Evolutionary conservation across 2,113 vertebrate genomes (phyloP), one percentile per base, ranked within the genome.

Genomic region (Chaetodon auriga): DNA sequence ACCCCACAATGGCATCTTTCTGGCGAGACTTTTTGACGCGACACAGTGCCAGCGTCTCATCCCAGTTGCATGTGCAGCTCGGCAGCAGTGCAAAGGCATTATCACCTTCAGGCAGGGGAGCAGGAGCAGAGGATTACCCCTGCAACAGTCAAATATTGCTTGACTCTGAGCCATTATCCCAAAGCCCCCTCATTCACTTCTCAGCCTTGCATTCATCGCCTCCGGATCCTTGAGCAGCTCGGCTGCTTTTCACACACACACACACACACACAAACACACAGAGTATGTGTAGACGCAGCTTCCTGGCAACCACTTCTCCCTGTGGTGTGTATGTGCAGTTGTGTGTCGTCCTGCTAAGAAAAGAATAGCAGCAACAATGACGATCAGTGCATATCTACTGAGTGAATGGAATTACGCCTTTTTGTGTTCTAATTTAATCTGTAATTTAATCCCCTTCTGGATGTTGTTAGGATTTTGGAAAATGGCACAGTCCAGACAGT

Each of bases 81-180:
- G 1, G 71, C 81, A 68, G 38, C 71, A 48, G 58, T 72, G 86
- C 87, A 78, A 64, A 89, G 86, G 86, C 82, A 92, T 90, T 91
- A 92, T 93, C 91, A 80, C 84, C 85, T 84, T 38, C 75, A 81
- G 77, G 87, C 89, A 86, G 89, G 81, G 83, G 78, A 64, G 35
- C 19, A 53, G 84, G 80, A 75, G 87, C 60, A 16, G 78, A 75
- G 89, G 89, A 92, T 92, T 91, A 92, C 84, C 62, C 58, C 74
- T 49, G 75, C 89, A 85, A 81, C 87, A 93, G 90, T 85, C 88
- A 90, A 82, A 89, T 89, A 87, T 88, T 84, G 84, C 92, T 84
- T 49, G 80, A 90, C 84, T 89, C 81, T 66, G 66, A 76, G 88
- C 87, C 86, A 89, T 92, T 91, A 90, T 91, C 85, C 90, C 78